Evolutionary conservation across 2,888 invertebrate genomes (phyloP), one percentile per base, ranked within the genome.

Genomic region (Mamestra brassicae): DNA sequence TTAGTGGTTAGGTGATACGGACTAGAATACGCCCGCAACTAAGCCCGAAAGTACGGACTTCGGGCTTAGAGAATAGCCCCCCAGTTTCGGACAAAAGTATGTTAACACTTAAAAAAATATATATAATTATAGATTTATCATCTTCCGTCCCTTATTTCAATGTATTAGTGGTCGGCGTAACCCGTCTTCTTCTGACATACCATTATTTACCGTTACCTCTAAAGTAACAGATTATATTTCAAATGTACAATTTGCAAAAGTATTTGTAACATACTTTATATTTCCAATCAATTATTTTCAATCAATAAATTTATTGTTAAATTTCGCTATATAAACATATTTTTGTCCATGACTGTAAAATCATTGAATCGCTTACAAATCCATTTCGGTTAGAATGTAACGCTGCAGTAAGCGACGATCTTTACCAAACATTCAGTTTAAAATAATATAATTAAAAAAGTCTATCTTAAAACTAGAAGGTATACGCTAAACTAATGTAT

Each of bases 381-480:
- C 11, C 17, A 61, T 26, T 45, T 15, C 26, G 1, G 15, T 11
- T 2, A 45, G 1, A 50, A 60, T 68, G 38, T 60, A 50, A 71
- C 26, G 4, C 61, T 63, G 69, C 71, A 81, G 66, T 75, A 3
- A 52, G 47, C 71, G 55, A 76, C n/a, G 5, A 52, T 26, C 45
- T 34, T 69, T 72, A 80, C 7, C 54, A 63, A 84, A 70, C 63
- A 13, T 42, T 80, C 84, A 76, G 76, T 82, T 76, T 26, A 64
- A 82, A 71, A 80, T 65, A 52, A 52, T 17, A 80, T 64, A 50
- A 50, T 38, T 42, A 62, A 11, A 80, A 63, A 63, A 54, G 1
- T 69, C 15, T 66, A 66, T 57, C 7, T 64, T 74, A 70, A 70
- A 38, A 52, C 38, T 74, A 76, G 13, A 67, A 62, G 7, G 17